Evolutionary conservation across 2,113 vertebrate species (phyloP), one percentile per base, ranked within the genome.

Genomic region (Stictonetta naevosa): DNA sequence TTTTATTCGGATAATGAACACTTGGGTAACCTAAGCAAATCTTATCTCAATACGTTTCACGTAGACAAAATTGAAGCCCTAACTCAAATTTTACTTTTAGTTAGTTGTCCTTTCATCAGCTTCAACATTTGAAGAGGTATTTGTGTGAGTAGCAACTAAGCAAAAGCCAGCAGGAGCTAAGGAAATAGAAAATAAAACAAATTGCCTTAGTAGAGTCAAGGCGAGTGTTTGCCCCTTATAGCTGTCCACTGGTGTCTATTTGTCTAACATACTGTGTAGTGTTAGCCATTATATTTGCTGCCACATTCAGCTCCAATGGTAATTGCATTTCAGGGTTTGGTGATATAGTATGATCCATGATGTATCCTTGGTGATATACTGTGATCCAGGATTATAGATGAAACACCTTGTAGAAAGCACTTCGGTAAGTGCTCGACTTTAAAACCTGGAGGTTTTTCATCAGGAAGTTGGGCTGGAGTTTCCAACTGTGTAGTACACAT

Each of bases 151-250:
- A 86, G 56, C 44, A n/a, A 23, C 50, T 28, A 83, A 71, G 29
- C 26, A 48, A 81, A 91, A 38, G 8, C 26, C 66, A 82, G 55
- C 50, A 69, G 42, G 48, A 86, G 22, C 36, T 44, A 73, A 86
- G 73, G 48, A 93, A 86, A 80, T 10, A 69, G 73, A 87, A 95
- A 79, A 83, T 52, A 85, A 91, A 89, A 67, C 22, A 50, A 90
- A 92, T 46, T 66, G 33, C 73, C 40, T 7, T 3, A 15, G 42
- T 18, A 52, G 60, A 76, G 52, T 23, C 67, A 86, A 89, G 60
- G 82, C 84, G 69, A 84, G 46, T 5, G 4, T 64, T 84, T 92
- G 11, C 67, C 40, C n/a, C 18, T 80, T 58, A 52, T 16, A 86
- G 73, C 81, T 86, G 73, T 67, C 68, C 42, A 17, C 58, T 44